These are phyloP conservation scores for Phalacrocorax carbo DNA, from an alignment of 2,113 vertebrate genomes.

Conservation along the genomic window DNA sequence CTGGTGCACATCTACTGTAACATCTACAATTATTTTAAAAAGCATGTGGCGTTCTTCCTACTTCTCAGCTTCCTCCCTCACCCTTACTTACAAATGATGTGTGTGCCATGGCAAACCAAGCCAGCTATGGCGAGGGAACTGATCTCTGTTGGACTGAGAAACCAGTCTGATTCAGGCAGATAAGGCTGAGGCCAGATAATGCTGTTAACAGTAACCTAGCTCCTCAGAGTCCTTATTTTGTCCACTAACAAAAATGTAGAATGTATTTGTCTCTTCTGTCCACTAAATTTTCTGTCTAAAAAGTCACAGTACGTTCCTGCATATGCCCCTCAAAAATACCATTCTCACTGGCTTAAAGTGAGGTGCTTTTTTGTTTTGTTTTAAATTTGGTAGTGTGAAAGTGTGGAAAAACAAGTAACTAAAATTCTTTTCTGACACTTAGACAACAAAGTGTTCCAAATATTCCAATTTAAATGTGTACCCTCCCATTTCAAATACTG, in stretches of 20 bases:
- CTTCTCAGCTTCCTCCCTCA: not conserved
- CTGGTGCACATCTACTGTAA: not conserved
- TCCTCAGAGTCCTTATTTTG: not conserved
- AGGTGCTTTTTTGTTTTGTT: no score
- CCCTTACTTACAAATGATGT: not conserved
- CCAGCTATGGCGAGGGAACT: not conserved
- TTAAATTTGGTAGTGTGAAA: not conserved
- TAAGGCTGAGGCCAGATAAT: not conserved
- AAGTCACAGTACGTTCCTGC: not conserved
- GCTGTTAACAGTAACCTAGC: not conserved
- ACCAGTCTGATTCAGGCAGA: not conserved
- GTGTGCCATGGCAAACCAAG: not conserved
- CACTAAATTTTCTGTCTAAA: not conserved
- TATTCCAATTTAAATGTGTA: not conserved
- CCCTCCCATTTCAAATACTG: not conserved
- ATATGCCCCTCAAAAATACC: not conserved
- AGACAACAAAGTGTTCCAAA: not conserved
- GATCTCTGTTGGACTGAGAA: not conserved
- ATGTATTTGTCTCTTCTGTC: not conserved
- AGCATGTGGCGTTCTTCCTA: not conserved
- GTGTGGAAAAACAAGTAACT: not conserved
- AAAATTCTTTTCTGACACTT: not conserved
- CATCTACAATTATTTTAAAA: not conserved
- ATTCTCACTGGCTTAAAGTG: not conserved
- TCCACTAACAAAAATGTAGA: not conserved